Conservation (phyloP, 2,113 vertebrate genomes). For the Pleuronectes platessa region DNA sequence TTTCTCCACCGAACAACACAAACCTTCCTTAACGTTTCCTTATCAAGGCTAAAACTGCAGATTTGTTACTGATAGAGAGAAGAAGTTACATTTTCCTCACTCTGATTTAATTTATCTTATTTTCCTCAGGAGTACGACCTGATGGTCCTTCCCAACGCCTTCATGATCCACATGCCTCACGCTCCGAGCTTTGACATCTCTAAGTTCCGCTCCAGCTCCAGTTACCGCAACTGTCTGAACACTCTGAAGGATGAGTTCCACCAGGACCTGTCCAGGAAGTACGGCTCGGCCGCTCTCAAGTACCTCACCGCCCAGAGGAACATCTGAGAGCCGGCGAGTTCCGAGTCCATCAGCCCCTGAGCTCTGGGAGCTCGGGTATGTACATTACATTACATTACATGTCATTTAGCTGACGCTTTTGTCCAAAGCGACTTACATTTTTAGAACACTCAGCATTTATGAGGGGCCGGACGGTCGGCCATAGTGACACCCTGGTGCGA, state of each 20-base stretch:
- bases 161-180: conserved; percentile 97
- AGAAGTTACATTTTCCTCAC: no score
- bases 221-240: conserved; percentile 90
- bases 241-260: conserved; percentile 95
- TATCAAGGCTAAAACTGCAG: no score
- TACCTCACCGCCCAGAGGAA: conserved; percentile 94
- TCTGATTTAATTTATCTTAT: not conserved
- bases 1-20: no score
- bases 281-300: conserved; percentile 93
- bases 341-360: not conserved
- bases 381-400: no score
- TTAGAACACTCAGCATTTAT: no score
- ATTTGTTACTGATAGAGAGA: no score
- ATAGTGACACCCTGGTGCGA: conserved; percentile 63
- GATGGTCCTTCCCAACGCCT: conserved; percentile 94
- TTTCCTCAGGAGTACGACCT: conserved; percentile 89
- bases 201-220: conserved; percentile 91
- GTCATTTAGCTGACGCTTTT: no score
- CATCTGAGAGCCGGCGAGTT: conserved; percentile 58
- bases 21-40: no score
- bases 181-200: conserved; percentile 96
- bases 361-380: conserved; percentile 1
- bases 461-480: no score
- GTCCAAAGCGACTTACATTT: no score
- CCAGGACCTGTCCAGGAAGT: conserved; percentile 93